Base-by-base conservation (phyloP, 1,140 invertebrate species). In the Musca vetustissima region DNA sequence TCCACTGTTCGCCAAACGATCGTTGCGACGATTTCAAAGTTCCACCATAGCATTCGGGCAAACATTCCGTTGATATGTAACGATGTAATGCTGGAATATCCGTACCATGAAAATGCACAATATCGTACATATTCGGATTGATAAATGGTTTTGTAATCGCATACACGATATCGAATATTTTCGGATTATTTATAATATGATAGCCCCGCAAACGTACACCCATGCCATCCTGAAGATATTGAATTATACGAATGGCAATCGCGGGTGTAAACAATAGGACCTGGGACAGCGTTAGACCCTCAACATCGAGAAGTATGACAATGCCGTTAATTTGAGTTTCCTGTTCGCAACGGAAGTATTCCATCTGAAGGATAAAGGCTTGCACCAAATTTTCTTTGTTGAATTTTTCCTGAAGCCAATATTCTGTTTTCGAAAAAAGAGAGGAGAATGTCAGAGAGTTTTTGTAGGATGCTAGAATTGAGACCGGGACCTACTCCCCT, bases 281-380 rank as follows among this genome's bases (percentile, higher is more conserved):
- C 8, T 32, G 24, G 4, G 1, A 2, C 14, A 59, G 17, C 0
- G 55, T 32, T 17, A 59, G 11, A 7, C 15, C 55, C 24, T 32
- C 14, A 8, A 59, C 8, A 59, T 59, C 55, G 8, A 59, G 1
- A 17, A 59, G 9, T n/a, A 17, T 17, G 15, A 59, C n/a, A 17
- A 32, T 2, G n/a, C 55, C 55, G n/a, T 59, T 59, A n/a, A 59
- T 59, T 32, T 59, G 55, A 1, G 55, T 59, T 17, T 59, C 55
- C 15, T 3, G 28, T 28, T 28, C 28, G 8, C 3, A 28, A 28
- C 28, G 28, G 8, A 28, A 3, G 8, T 4, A 28, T 4, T 28
- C 28, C 3, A 3, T 4, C 8, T 28, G 28, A 4, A 8, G 3
- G 28, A 28, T 28, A 8, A 28, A 28, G 3, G 28, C 3, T 28